Evolutionary conservation across 2,797 vertebrate genomes (phyloP).

Genomic region (Schizopygopsis malacanthus): DNA sequence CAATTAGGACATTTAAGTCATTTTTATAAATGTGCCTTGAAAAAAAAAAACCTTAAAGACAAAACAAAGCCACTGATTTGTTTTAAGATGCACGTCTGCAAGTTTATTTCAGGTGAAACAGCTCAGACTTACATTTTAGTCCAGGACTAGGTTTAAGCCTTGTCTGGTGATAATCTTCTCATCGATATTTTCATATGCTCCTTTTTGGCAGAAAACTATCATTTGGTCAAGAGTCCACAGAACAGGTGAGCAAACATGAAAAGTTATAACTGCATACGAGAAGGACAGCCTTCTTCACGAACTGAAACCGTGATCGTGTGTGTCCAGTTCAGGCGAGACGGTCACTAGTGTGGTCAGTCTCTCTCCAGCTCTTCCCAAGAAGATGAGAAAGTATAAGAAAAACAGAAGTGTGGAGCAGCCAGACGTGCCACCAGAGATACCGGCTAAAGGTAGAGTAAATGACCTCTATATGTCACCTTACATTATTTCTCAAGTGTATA

Average conservation of each 20-base stretch:
- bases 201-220: constrained; percentile 84
- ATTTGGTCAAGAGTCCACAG: constrained; percentile 91
- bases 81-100: too few relatives aligned
- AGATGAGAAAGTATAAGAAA: constrained; percentile 82
- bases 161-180: background rate
- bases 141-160: too few relatives aligned
- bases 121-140: too few relatives aligned
- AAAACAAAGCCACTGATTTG: too few relatives aligned
- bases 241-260: constrained; percentile 83
- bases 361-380: constrained; percentile 87
- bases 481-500: background rate
- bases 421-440: constrained; percentile 89
- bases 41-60: too few relatives aligned
- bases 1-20: too few relatives aligned
- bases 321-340: constrained; percentile 87
- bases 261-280: background rate
- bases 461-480: background rate
- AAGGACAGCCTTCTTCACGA: background rate
- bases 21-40: too few relatives aligned
- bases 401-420: constrained; percentile 80
- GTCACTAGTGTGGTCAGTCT: constrained; percentile 85
- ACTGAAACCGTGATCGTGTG: constrained; percentile 6
- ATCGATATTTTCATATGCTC: constrained; percentile 21
- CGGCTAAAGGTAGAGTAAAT: constrained; percentile 85
- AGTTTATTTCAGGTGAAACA: too few relatives aligned